Evolutionary conservation across 2,888 invertebrate genomes (phyloP).

Genomic region (Stenoptilia bipunctidactyla): DNA sequence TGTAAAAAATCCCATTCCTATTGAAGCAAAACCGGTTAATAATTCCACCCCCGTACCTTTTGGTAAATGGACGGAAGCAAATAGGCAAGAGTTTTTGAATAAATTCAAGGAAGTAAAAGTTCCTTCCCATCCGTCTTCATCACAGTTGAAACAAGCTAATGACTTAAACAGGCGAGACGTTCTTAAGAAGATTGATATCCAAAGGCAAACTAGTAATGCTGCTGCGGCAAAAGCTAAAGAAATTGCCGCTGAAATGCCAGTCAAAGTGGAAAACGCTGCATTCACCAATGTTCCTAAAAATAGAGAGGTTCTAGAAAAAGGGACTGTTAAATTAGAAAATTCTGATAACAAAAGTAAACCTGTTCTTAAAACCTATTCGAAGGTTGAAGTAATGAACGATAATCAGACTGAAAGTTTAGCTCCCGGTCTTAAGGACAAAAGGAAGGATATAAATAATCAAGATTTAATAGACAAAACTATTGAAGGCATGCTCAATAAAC

Average conservation of each 20-base stretch:
- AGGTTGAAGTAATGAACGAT: constrained; percentile 17
- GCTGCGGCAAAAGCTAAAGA: constrained; percentile 35
- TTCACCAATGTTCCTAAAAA: constrained; percentile 28
- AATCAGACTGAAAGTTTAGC: not conserved
- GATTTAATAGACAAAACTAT: constrained; percentile 57
- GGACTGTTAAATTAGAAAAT: constrained; percentile 18
- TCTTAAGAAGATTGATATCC: constrained; percentile 54
- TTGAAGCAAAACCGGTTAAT: constrained; percentile 28
- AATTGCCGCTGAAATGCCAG: constrained; percentile 5
- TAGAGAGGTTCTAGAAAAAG: constrained; percentile 5
- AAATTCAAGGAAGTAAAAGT: constrained; percentile 52
- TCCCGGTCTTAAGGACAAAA: constrained; percentile 23
- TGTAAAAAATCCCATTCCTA: constrained; percentile 13
- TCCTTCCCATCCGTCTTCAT: constrained; percentile 32
- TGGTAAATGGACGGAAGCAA: constrained; percentile 60
- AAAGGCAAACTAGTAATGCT: constrained; percentile 40
- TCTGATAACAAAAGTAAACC: constrained; percentile 18
- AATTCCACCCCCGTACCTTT: constrained; percentile 53
- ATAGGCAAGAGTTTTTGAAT: constrained; percentile 54
- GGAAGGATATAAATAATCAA: constrained; percentile 44
- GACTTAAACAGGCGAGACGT: constrained; percentile 59
- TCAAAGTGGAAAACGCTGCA: constrained; percentile 35
- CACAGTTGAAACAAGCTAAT: constrained; percentile 55
- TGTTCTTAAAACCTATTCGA: constrained; percentile 10
- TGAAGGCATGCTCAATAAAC: constrained; percentile 49